Evolutionary conservation across 23 tunicate genomes (phyloP).

Genomic region (Trididemnum nubilum): DNA sequence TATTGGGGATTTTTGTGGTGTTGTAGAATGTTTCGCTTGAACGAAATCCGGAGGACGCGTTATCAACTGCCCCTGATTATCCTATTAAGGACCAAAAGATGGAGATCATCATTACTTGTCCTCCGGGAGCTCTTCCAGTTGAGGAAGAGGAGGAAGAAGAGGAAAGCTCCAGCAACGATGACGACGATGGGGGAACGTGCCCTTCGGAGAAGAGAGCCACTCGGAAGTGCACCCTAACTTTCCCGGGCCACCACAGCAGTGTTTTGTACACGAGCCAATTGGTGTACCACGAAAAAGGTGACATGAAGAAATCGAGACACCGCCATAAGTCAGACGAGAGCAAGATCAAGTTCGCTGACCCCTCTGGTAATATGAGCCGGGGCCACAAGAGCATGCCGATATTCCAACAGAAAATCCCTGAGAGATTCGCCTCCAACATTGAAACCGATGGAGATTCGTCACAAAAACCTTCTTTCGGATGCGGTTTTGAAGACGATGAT

Average conservation of each 20-base stretch:
- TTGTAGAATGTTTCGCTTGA: conserved; percentile 30
- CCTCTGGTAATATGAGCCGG: conserved; percentile 10
- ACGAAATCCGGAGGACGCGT: conserved; percentile 50
- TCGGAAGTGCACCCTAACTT: conserved; percentile 33
- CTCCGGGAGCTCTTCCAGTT: neutral
- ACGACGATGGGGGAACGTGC: conserved; percentile 6
- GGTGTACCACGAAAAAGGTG: conserved; percentile 32
- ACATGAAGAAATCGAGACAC: conserved; percentile 20
- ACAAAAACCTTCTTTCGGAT: conserved; percentile 46
- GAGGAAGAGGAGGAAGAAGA: neutral
- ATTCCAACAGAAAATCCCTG: conserved; percentile 12
- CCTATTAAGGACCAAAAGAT: conserved; percentile 34
- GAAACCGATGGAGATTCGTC: neutral
- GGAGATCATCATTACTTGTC: neutral
- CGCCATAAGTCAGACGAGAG: conserved; percentile 54
- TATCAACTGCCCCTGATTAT: conserved; percentile 77
- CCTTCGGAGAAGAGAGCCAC: conserved; percentile 11
- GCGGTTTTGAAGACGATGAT: conserved; percentile 57
- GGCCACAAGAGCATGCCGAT: conserved; percentile 55
- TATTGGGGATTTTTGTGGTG: neutral
- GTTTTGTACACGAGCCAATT: conserved; percentile 28
- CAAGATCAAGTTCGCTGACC: neutral
- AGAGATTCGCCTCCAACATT: neutral
- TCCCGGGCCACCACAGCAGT: conserved; percentile 51
- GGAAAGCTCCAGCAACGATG: neutral